phyloP scores from a whole-genome alignment of 2,797 vertebrate genomes.

The Hydrophis major region DNA sequence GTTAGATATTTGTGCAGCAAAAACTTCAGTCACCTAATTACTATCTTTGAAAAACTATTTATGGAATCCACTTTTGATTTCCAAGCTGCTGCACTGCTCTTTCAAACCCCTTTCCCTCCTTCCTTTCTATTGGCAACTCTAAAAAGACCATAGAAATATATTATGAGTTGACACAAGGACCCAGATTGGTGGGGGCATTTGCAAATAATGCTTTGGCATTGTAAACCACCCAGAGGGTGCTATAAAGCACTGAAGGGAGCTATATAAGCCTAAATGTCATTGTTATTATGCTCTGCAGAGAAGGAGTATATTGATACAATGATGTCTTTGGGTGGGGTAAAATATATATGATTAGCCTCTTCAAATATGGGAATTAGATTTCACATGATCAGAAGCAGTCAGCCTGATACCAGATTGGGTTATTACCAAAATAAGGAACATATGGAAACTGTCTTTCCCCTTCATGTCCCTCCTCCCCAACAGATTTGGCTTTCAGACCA shows the following conservation, averaged over 20 bases:
- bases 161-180: not conserved
- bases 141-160: too few relatives aligned
- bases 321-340: not conserved
- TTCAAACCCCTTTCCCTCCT: too few relatives aligned
- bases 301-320: not conserved
- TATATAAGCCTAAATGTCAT: not conserved
- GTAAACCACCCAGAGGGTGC: not conserved
- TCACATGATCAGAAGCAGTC: not conserved
- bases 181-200: not conserved
- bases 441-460: not conserved
- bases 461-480: not conserved
- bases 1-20: too few relatives aligned
- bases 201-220: not conserved
- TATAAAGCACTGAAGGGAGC: not conserved
- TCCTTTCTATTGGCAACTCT: too few relatives aligned
- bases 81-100: too few relatives aligned
- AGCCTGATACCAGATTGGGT: not conserved
- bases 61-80: too few relatives aligned
- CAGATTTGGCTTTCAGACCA: not conserved
- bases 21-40: too few relatives aligned
- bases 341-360: not conserved
- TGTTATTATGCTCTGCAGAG: not conserved
- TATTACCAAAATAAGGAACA: not conserved
- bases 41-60: too few relatives aligned
- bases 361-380: not conserved